Base-by-base conservation (phyloP, 37 sponge, comb jelly and placozoan genomes). In the Corticium candelabrum region DNA sequence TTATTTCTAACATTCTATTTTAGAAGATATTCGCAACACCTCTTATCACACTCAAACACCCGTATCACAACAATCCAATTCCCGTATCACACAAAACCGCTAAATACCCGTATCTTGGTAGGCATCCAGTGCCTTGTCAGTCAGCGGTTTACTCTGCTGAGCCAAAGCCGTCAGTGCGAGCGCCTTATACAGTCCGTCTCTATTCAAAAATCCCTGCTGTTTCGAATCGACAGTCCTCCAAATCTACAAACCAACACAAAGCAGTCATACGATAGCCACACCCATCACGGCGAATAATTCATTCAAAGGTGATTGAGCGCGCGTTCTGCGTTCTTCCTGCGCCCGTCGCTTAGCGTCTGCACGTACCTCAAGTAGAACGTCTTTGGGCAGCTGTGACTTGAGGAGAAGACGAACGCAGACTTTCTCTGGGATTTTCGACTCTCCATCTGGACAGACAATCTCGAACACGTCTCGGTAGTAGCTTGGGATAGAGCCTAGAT, bases 71-170 rank as follows among this genome's bases (percentile, higher is more conserved):
- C n/a, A n/a, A n/a, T n/a, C n/a, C n/a, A n/a, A n/a, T n/a, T n/a
- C n/a, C n/a, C n/a, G n/a, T n/a, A n/a, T n/a, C n/a, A n/a, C n/a
- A n/a, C n/a, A n/a, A n/a, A n/a, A n/a, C n/a, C n/a, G n/a, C n/a
- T n/a, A n/a, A n/a, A n/a, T 79, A 84, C 93, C 87, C 11, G 43
- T 71, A 2, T 77, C 85, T 67, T 73, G 84, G 75, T 43, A 76
- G 31, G 37, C 39, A 35, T 77, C 37, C 11, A 92, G 87, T 0
- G 67, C 4, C 68, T 79, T 84, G 74, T 89, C 85, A 5, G 88
- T 87, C 33, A 86, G 73, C 0, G 85, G 86, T 39, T 89, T 92
- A 21, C 93, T 90, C 41, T 84, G 79, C 39, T 92, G 93, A 31
- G 85, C 90, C 41, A 92, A 38, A 0, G 85, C 90, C 38, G 68